These are phyloP conservation scores for Ptyas mucosa DNA, from an alignment of 2,113 vertebrate genomes.

Conservation along the genomic window DNA sequence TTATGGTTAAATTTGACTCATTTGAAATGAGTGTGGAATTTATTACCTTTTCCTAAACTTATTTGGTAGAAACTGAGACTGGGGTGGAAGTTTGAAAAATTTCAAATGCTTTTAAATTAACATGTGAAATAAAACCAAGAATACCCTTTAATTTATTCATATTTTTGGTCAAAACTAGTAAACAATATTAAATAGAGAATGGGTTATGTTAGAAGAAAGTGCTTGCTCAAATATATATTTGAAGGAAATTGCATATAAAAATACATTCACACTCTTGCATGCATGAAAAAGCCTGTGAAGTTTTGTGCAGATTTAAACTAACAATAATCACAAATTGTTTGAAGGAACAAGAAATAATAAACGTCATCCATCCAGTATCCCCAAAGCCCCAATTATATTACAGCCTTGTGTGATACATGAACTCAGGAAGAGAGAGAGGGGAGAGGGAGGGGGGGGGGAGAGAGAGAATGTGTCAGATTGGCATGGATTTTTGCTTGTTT, in stretches of 20 bases:
- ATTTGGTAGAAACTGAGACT: not conserved
- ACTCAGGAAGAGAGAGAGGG: not conserved
- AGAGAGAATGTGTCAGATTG: not conserved
- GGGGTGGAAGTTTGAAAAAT: not conserved
- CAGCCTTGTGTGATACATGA: not conserved
- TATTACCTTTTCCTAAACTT: not conserved
- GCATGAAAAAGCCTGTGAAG: not conserved
- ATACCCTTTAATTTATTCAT: not conserved
- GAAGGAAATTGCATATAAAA: not conserved
- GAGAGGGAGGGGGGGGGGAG: not conserved
- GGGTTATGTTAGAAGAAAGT: not conserved
- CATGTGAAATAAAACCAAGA: not conserved
- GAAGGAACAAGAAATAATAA: not conserved
- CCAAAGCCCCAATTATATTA: not conserved
- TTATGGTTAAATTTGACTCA: not conserved
- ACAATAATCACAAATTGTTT: not conserved
- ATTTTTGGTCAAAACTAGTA: not conserved
- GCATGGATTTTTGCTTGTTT: not conserved
- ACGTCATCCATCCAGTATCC: not conserved
- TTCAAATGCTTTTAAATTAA: not conserved
- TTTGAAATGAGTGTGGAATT: not conserved
- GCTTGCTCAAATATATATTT: not conserved
- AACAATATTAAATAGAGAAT: not conserved
- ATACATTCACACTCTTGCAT: not conserved
- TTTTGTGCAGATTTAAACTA: not conserved